A percentile compares a stretch with the other conserved stretches of the same genome.
These are phyloP conservation scores for Malurus elegans DNA, from an alignment of 2,113 vertebrate genomes.

Conservation along the genomic window DNA sequence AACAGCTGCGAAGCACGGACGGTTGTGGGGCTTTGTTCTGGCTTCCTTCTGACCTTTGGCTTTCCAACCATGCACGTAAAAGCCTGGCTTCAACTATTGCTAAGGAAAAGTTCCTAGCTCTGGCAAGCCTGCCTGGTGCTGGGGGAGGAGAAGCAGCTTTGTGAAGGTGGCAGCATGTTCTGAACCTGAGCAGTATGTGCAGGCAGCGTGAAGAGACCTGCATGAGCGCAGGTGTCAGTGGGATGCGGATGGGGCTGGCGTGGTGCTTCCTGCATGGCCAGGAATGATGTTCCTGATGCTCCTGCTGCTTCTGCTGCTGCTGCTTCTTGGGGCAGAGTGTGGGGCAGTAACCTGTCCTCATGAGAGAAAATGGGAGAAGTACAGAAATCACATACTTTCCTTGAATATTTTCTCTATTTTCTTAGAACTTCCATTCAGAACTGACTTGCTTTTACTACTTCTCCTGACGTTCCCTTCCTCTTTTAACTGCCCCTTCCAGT, in stretches of 20 bases:
- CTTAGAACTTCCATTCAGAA: not conserved
- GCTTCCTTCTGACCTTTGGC: not conserved
- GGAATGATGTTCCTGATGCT: not conserved
- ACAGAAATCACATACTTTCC: not conserved
- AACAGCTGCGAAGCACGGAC: accelerated
- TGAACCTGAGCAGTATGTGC: accelerated
- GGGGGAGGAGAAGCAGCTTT: not conserved
- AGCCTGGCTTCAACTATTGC: not conserved
- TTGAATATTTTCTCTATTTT: not conserved
- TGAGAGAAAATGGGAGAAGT: not conserved
- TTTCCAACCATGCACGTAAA: not conserved
- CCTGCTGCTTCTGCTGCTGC: not conserved
- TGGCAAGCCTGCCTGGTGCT: not conserved
- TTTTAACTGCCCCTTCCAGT: not conserved
- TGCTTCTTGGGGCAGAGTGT: not conserved
- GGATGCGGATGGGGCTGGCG: not conserved
- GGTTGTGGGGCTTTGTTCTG: not conserved
- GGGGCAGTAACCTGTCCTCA: not conserved
- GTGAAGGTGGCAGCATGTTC: not conserved
- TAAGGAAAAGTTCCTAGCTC: not conserved
- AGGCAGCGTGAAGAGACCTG: not conserved
- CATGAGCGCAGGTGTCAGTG: not conserved
- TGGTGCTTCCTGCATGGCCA: not conserved
- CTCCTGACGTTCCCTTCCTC: accelerated
- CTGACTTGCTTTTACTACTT: not conserved